A percentile compares a stretch with the other conserved stretches of the same genome.
Evolutionary conservation across 1,140 invertebrate species (phyloP).

Genomic region (Brachystomella parvula): DNA sequence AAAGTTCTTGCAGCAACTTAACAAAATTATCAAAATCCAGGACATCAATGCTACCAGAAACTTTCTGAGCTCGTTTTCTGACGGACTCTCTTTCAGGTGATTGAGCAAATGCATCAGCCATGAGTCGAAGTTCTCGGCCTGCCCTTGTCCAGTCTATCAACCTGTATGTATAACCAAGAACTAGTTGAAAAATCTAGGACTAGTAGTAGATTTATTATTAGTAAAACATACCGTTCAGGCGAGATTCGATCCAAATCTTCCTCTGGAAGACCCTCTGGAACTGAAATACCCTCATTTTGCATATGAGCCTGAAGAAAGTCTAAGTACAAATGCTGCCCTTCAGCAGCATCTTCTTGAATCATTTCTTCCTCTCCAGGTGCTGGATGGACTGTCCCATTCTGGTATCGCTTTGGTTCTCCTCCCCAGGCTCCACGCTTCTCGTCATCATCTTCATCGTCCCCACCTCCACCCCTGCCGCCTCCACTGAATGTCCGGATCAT

Average conservation of each 20-base stretch:
- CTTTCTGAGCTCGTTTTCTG: conserved; percentile 21
- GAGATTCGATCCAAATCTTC: not conserved
- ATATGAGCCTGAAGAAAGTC: not conserved
- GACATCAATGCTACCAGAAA: conserved; percentile 17
- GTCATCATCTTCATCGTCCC: not conserved
- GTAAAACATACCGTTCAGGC: not conserved
- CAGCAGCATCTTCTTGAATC: too few species aligned
- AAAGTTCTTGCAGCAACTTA: conserved; percentile 32
- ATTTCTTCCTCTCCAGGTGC: not conserved
- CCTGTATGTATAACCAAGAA: not conserved
- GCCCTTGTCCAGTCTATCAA: conserved; percentile 29
- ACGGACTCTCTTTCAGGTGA: conserved; percentile 28
- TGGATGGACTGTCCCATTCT: not conserved
- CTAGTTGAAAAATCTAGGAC: conserved; percentile 4
- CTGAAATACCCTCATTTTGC: not conserved
- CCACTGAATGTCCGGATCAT: not conserved
- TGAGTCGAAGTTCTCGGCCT: conserved; percentile 30
- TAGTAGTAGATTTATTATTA: conserved; percentile 8
- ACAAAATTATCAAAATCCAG: conserved; percentile 30
- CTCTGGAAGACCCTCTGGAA: not conserved
- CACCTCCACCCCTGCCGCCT: not conserved
- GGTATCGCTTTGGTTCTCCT: not conserved
- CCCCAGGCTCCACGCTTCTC: not conserved
- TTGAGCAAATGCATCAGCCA: conserved; percentile 35
- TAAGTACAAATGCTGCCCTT: not conserved